Conservation (phyloP, 30 jellyfish, hydroid and myxozoan genomes). For the Hydra vulgaris region DNA sequence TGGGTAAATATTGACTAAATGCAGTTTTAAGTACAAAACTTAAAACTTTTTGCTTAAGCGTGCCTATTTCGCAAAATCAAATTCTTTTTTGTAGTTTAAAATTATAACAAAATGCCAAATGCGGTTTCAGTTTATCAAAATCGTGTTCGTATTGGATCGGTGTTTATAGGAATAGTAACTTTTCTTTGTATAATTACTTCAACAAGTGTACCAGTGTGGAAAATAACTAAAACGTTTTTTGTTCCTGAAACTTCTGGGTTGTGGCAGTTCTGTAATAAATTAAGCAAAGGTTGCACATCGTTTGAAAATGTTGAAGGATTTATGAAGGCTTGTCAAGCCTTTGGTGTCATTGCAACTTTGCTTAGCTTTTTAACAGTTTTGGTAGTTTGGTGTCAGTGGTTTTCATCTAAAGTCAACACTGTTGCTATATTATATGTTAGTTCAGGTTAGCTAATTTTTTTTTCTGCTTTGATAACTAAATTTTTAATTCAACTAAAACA, state of each 20-base stretch:
- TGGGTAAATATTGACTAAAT: too few species aligned
- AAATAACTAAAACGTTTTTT: neutral
- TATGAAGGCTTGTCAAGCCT: neutral
- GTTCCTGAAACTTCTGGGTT: neutral
- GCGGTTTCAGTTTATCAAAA: neutral
- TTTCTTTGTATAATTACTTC: neutral
- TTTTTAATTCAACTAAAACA: too few species aligned
- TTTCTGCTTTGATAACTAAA: neutral
- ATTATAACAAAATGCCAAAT: too few species aligned
- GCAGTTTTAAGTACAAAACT: too few species aligned
- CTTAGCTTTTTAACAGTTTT: neutral
- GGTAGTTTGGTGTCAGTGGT: neutral
- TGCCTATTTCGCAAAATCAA: too few species aligned
- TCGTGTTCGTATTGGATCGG: neutral
- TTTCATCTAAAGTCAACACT: neutral
- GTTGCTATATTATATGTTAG: neutral
- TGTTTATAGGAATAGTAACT: neutral
- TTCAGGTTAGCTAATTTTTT: neutral
- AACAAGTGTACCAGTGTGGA: neutral
- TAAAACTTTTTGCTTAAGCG: too few species aligned
- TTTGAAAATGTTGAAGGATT: neutral
- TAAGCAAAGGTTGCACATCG: neutral
- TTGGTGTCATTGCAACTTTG: neutral
- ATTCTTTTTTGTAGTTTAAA: too few species aligned
- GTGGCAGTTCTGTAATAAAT: neutral